Evolutionary conservation across 2,888 invertebrate species (phyloP).

Genomic region (Acanthosepion pharaonis): DNA sequence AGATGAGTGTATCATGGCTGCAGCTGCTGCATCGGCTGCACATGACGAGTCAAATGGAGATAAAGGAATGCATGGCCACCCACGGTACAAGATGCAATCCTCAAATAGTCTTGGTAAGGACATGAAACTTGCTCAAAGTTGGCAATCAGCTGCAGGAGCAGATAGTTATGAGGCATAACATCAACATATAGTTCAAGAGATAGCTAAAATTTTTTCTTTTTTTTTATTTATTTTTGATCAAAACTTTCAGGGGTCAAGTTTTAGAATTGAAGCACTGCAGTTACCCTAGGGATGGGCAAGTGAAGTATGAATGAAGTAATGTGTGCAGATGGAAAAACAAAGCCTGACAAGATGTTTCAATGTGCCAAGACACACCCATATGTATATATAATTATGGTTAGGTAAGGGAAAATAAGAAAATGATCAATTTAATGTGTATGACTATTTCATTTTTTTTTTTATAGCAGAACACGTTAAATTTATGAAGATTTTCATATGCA

Average conservation of each 20-base stretch:
- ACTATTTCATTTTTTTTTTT: too few species aligned
- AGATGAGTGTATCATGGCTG: conserved; percentile 37
- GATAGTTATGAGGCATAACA: neutral
- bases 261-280: neutral
- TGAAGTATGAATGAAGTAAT: neutral
- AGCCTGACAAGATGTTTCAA: neutral
- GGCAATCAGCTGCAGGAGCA: neutral
- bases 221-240: too few species aligned
- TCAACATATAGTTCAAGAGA: neutral
- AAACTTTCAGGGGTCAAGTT: neutral
- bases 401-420: too few species aligned
- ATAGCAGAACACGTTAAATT: too few species aligned
- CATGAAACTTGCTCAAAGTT: conserved; percentile 40
- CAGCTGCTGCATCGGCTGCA: neutral
- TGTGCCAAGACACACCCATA: neutral
- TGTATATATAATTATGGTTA: neutral
- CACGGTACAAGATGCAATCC: neutral
- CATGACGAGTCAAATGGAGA: neutral
- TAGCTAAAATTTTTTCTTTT: neutral
- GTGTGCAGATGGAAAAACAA: neutral
- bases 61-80: neutral
- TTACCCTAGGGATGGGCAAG: neutral
- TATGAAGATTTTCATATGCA: too few species aligned
- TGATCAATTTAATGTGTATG: too few species aligned
- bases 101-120: conserved; percentile 42